Base-by-base conservation (phyloP, 92 coral and sea anemone genomes). In the Epizoanthus stellaris region DNA sequence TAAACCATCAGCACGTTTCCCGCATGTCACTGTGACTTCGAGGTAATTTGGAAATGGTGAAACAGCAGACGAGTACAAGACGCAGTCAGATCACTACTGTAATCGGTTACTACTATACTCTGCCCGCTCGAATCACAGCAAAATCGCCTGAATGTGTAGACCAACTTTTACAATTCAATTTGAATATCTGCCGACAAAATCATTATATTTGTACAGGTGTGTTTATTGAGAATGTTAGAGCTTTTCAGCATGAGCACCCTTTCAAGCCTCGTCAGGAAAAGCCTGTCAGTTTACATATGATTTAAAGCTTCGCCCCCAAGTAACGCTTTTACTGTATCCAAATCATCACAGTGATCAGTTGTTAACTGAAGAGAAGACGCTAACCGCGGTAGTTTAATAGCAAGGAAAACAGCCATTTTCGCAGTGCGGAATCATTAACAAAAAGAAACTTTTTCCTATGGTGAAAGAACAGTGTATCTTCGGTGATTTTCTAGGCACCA, bases 171-270 rank as follows among this genome's bases (percentile, higher is more conserved):
- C 49, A 68, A 68, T 68, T 38, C 43, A n/a, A 36, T 68, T 68
- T 38, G 73, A 38, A 39, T 68, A 68, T 36, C 73, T 68, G 49
- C 73, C 30, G 73, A 38, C 73, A 68, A 17, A 68, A 5, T 43
- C 56, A 52, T 68, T 38, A 52, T 2, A 11, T 52, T 52, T 52
- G 73, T 68, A 45, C 73, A 68, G 73, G 73, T 68, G 73, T 68
- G 73, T 68, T 68, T 38, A 68, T 43, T 68, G 16, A 38, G 30
- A 12, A 68, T 30, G 47, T 68, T 68, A 17, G 52, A 15, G 52
- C 39, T 15, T 68, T 68, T 68, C 20, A 38, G 73, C 0, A 39
- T 25, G 43, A 38, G 73, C 39, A 68, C 52, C 7, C 43, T 38
- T 68, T 68, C 20, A 38, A 68, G 47, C 56, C 14, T 39, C 17